Evolutionary conservation across 2,888 invertebrate species (phyloP).

Genomic region (Altica lythri): DNA sequence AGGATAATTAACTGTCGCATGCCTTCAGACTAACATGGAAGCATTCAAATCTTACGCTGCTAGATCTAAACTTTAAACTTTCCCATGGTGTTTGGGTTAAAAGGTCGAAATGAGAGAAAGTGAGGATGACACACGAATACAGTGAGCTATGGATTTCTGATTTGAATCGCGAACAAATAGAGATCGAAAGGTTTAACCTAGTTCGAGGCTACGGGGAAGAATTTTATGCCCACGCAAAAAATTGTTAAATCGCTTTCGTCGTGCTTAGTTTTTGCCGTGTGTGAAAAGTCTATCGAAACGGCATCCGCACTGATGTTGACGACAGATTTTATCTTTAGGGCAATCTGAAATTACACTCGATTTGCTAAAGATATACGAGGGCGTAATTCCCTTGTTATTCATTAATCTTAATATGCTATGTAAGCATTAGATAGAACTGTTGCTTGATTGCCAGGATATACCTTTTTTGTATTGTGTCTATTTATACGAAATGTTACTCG

Average conservation of each 20-base stretch:
- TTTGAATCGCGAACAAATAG: constrained; percentile 30
- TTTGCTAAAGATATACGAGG: background rate
- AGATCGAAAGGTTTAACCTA: constrained; percentile 23
- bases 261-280: background rate
- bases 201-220: constrained; percentile 6
- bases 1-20: background rate
- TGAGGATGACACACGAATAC: constrained; percentile 37
- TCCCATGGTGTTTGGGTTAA: constrained; percentile 32
- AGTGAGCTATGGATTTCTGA: constrained; percentile 35
- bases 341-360: background rate
- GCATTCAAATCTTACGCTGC: constrained; percentile 12
- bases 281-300: background rate
- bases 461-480: no score
- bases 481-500: no score
- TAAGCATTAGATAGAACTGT: no score
- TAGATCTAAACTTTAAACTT: constrained; percentile 25
- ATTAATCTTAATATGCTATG: background rate
- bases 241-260: constrained; percentile 9
- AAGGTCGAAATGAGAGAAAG: constrained; percentile 40
- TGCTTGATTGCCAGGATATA: no score
- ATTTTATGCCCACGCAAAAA: constrained; percentile 9
- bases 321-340: constrained; percentile 11
- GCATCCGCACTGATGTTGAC: background rate
- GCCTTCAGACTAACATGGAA: constrained; percentile 12
- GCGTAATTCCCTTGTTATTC: background rate